A percentile compares a stretch with the other conserved stretches of the same genome.
phyloP scores from a whole-genome alignment of 2,797 vertebrate species.

The Hybognathus amarus region DNA sequence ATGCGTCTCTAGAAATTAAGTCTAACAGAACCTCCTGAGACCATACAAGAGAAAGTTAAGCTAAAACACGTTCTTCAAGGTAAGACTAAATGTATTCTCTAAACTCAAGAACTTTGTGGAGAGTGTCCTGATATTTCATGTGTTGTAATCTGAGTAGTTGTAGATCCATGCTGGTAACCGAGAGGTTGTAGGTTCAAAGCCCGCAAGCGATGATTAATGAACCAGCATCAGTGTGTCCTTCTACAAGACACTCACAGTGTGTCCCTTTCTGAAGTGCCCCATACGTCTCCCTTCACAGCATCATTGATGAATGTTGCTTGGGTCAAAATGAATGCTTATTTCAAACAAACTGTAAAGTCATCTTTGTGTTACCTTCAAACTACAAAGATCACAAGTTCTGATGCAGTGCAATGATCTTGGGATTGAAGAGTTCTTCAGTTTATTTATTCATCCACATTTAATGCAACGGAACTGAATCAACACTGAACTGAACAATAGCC shows the following conservation, averaged over 20 bases:
- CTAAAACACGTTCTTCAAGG: not conserved
- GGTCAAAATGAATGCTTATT: not conserved
- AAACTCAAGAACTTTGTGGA: not conserved
- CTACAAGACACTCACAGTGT: not conserved
- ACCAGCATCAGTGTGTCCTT: slow-evolving; percentile 1
- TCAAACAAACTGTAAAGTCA: slow-evolving; percentile 6
- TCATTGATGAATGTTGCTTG: slow-evolving; percentile 6
- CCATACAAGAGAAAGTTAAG: not conserved
- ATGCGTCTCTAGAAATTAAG: not conserved
- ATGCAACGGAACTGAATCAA: not conserved
- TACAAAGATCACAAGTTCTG: not conserved
- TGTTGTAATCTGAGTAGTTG: not conserved
- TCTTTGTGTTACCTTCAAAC: slow-evolving; percentile 11
- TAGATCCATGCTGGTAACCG: not conserved
- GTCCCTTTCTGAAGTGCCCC: not conserved
- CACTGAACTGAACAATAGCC: not conserved
- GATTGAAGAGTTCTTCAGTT: not conserved
- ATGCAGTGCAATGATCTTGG: not conserved
- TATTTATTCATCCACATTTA: not conserved
- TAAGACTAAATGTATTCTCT: not conserved
- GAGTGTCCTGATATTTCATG: not conserved
- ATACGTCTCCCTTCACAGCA: not conserved
- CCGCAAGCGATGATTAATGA: not conserved
- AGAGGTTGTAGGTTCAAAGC: not conserved
- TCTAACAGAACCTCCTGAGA: not conserved